Base-by-base conservation (phyloP, 2,888 invertebrate species). In the Arrhopalites spinosus region DNA sequence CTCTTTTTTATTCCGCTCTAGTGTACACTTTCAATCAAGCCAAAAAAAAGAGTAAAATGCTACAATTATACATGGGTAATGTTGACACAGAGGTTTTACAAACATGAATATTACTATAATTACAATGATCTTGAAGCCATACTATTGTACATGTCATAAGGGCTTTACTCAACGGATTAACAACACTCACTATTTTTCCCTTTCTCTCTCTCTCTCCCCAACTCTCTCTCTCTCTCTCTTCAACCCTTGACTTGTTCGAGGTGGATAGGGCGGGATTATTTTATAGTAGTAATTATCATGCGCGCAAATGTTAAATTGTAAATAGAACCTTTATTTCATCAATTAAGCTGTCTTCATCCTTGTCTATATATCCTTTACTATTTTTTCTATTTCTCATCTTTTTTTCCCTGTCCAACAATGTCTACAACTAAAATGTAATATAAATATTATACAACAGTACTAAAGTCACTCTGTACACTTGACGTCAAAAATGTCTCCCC, bases 201-300 rank as follows among this genome's bases (percentile, higher is more conserved):
- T 64, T 64, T 30, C n/a, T 30, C 30, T 17, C 30, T 20, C 17
- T 29, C 17, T 61, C 61, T 15, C 36, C 30, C 13, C 30, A 3
- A 7, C 66, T 43, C 17, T 66, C 25, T 66, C 20, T 20, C 45
- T 25, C n/a, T 66, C 17, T 43, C 23, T 43, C 20, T 5, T 23
- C 27, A 23, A 25, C n/a, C 36, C 29, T 17, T 30, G 64, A 36
- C 36, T 30, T 30, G 64, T 59, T 29, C 29, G 29, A 72, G 67
- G 27, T 45, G 67, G 67, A 36, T 59, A 66, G 75, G 70, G 70
- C 36, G 72, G 76, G 72, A 76, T 76, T 72, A 76, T 67, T 67
- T 68, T 68, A 47, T 73, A 76, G 63, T 68, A 68, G 68, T 76
- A 76, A 76, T 76, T 76, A 67, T 68, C 76, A 76, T 67, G 72